phyloP scores from a whole-genome alignment of 2,113 vertebrate species.

The Takifugu flavidus region DNA sequence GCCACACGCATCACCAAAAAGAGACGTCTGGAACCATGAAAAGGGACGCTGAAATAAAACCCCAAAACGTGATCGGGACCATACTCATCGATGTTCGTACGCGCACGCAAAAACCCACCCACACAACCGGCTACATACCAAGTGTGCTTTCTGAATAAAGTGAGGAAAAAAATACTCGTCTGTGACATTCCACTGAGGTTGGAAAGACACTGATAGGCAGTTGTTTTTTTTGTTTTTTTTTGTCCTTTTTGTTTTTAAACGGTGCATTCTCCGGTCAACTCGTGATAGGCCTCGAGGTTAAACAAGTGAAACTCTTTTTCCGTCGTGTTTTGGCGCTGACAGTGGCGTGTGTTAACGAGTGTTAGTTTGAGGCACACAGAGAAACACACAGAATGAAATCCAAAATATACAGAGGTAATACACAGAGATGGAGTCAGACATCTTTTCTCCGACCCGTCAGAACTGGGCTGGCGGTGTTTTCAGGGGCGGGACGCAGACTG shows the following conservation, averaged over 20 bases:
- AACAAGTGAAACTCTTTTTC: constrained; percentile 21
- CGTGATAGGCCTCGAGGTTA: constrained; percentile 65
- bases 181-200: constrained; percentile 71
- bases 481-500: neutral
- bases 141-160: constrained; percentile 61
- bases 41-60: constrained; percentile 40
- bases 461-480: constrained; percentile 24
- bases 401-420: constrained; percentile 36
- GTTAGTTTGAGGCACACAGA: constrained; percentile 62
- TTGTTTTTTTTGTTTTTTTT: constrained; percentile 38
- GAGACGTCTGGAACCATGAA: too few relatives aligned
- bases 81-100: constrained; percentile 29
- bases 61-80: constrained; percentile 26
- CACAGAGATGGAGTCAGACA: constrained; percentile 45
- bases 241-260: constrained; percentile 23
- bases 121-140: constrained; percentile 63
- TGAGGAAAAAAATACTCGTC: constrained; percentile 61
- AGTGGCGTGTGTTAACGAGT: constrained; percentile 54
- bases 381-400: constrained; percentile 56
- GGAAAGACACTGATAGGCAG: constrained; percentile 74
- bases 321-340: constrained; percentile 39
- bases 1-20: neutral
- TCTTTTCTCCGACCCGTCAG: constrained; percentile 65
- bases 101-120: constrained; percentile 19
- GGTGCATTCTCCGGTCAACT: constrained; percentile 70